Base-by-base conservation (phyloP, 2,113 vertebrate species). In the Cyanocitta stelleri region DNA sequence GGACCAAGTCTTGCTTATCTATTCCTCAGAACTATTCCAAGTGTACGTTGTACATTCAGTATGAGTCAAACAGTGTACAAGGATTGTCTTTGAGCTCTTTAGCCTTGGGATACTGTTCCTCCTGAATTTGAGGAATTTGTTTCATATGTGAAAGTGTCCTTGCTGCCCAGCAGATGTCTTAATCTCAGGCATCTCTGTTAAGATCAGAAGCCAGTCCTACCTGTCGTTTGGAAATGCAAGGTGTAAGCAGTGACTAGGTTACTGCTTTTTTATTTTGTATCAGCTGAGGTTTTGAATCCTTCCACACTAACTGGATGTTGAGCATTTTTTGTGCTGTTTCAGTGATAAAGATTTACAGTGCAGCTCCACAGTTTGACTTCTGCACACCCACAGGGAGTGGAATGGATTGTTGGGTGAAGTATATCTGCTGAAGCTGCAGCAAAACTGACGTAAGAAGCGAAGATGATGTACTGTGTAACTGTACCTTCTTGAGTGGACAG, bases 101-200 rank as follows among this genome's bases (percentile, higher is more conserved):
- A 69, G 26, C 13, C 63, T 85, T 85, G 55, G 41, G 12, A 27
- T 80, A 5, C 37, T 18, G 5, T 49, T 90, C 76, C 27, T 49
- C 17, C 29, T 88, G 62, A 37, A 66, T 66, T 44, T 62, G 71
- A 48, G 41, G 27, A 29, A 6, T 76, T 91, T 68, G 8, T 44
- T 3, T 61, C 48, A 6, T 13, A 22, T 3, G 2, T 79, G 74
- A 32, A 39, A 74, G 29, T 0, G 0, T 71, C 20, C 18, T 6
- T 1, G 0, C 39, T 78, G 48, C 13, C n/a, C 10, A 6, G 63
- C 3, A 8, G 43, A 44, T 32, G 16, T 63, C 43, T 81, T 54
- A 2, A 9, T 72, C 20, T 76, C 54, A 4, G 30, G 15, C 24
- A 21, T 63, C 55, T 58, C 51, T 43, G 4, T 11, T 54, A 32